Base-by-base conservation (phyloP, 2,888 invertebrate genomes). In the Tinea semifulvella region DNA sequence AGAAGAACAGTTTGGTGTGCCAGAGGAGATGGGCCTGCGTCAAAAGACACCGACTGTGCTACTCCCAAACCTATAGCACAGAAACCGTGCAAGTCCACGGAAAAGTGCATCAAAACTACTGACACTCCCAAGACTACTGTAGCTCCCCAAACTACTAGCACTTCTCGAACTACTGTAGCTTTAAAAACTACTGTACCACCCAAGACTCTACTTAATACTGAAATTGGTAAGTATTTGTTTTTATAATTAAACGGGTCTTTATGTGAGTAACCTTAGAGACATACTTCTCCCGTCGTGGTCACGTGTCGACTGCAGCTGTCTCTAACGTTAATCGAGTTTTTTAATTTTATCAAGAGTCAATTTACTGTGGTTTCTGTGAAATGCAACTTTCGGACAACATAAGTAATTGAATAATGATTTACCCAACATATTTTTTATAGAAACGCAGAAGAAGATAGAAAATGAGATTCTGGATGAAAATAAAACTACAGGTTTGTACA, bases 1-100 rank as follows among this genome's bases (percentile, higher is more conserved):
- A 69, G 71, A 25, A 79, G 86, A 1, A 65, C 80, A 10, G 73
- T 82, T 7, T 77, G 83, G 47, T 81, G 85, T 51, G 68, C 79
- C 1, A 76, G 80, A 46, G 67, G 56, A 3, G 59, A 58, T 46
- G 53, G 54, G 16, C 56, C 52, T 1, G 49, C 68, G 47, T 52
- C 53, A 5, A 58, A 58, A 6, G 68, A 66, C 6, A 44, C 54
- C 1, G 81, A 82, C 49, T 74, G 76, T 42, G 55, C 61, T 1
- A 60, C 67, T 2, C 51, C 61, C 10, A 71, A 76, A 1, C 71
- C 77, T 1, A 53, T 58, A 2, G 72, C 69, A 53, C 55, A 60
- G 5, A 58, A 63, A 1, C 26, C 54, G 3, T 72, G 80, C 44
- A 13, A 43, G 31, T 27, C 42, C 16, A 38, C 38, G 43, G 10